Evolutionary conservation across 92 coral and sea anemone genomes (phyloP).

Genomic region (Bergia sp.): DNA sequence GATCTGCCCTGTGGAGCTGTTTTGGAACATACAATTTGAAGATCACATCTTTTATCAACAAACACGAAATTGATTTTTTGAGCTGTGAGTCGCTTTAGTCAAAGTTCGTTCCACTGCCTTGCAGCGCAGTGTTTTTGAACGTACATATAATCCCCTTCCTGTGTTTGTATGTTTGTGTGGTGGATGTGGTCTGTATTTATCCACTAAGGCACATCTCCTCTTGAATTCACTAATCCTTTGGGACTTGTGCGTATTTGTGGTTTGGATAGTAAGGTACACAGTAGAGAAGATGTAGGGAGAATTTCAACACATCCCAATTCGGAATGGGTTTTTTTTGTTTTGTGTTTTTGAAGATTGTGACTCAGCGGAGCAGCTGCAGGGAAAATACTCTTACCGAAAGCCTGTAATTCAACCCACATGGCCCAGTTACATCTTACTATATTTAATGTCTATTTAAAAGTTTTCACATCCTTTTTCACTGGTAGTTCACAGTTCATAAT

Average conservation of each 20-base stretch:
- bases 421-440: conserved; percentile 2
- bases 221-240: conserved; percentile 23
- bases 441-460: background rate
- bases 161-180: background rate
- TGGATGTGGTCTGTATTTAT: conserved; percentile 2
- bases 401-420: conserved; percentile 36
- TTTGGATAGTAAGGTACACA: conserved; percentile 17
- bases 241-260: conserved; percentile 16
- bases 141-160: background rate
- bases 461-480: conserved; percentile 14
- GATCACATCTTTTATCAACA: conserved; percentile 26
- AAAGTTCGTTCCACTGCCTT: background rate
- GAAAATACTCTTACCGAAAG: background rate
- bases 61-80: conserved; percentile 30
- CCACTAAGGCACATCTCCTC: conserved; percentile 33
- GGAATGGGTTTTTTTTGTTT: background rate
- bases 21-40: conserved; percentile 1
- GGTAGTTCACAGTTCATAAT: conserved; percentile 20
- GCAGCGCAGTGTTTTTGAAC: background rate
- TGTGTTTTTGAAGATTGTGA: background rate
- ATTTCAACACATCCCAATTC: background rate
- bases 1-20: conserved; percentile 38
- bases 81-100: background rate
- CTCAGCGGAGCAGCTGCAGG: background rate
- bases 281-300: background rate